Base-by-base conservation (phyloP, 2,797 vertebrate genomes). In the Chaunax sp. region DNA sequence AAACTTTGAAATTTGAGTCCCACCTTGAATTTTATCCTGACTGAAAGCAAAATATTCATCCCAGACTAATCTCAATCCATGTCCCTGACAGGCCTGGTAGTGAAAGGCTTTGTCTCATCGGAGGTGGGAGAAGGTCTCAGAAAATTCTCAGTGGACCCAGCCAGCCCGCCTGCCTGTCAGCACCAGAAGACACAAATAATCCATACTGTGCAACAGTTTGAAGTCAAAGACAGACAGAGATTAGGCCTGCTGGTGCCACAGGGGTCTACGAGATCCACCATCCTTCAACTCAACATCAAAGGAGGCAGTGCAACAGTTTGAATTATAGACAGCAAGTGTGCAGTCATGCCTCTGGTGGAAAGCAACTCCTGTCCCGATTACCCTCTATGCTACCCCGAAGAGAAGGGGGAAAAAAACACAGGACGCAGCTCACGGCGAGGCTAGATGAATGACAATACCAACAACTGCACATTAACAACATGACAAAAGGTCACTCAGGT, bases 281-380 rank as follows among this genome's bases (percentile, higher is more conserved):
- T 82, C 61, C 66, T 33, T 63, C 72, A 56, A 52, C 66, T 47
- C 30, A 0, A 78, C 80, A 83, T 90, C 80, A 89, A 87, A 89
- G 73, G 13, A 89, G 73, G 13, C 67, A 46, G 25, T 0, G 46
- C 59, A 65, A 47, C 62, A 63, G 64, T 80, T 80, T 87, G 86
- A 91, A 72, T 81, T 87, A 89, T 84, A 70, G 87, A 50, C 80
- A 56, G 64, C 81, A 82, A 87, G 77, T 87, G 86, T 78, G 78
- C 75, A 30, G 71, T 62, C 76, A 46, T 23, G 77, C 64, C 74
- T 69, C 60, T 26, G 3, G 64, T 60, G 80, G 77, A 69, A 61
- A 55, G 59, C 28, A 14, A 15, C 69, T 74, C 81, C 67, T 47
- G 16, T 57, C 45, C 64, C 12, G 46, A 85, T 78, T 77, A 82